Percentiles rank a stretch among this genome's conserved stretches.
These are phyloP conservation scores for Netelia inedita DNA, from an alignment of 2,888 invertebrate species.

Conservation along the genomic window DNA sequence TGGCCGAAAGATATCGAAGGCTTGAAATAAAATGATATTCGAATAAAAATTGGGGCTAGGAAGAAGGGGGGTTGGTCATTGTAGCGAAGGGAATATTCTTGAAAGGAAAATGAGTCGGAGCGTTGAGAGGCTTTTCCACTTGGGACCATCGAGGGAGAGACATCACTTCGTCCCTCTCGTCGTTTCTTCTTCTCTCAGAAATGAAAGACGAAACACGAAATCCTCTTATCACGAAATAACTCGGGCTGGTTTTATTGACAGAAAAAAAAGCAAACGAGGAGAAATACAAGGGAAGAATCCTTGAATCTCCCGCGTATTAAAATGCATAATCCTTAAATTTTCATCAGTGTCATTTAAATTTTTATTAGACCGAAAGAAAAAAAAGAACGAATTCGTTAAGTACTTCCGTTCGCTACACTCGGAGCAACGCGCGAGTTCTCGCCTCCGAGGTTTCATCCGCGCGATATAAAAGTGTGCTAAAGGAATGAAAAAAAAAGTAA, in stretches of 20 bases:
- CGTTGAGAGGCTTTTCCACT: slow-evolving; percentile 31
- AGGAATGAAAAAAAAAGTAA: slow-evolving; percentile 16
- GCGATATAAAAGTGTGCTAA: slow-evolving; percentile 25
- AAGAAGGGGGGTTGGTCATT: neutral
- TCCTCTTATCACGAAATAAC: slow-evolving; percentile 46
- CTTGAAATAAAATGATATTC: neutral
- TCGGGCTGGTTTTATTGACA: slow-evolving; percentile 24
- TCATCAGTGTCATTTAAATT: slow-evolving; percentile 28
- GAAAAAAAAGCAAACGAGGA: neutral
- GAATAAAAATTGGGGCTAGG: neutral
- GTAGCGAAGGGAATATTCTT: slow-evolving; percentile 30
- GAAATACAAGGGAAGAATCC: neutral
- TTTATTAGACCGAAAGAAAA: slow-evolving; percentile 42
- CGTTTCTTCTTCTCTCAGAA: slow-evolving; percentile 31
- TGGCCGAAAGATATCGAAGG: neutral
- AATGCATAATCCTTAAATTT: slow-evolving; percentile 22
- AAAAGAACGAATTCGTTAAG: slow-evolving; percentile 26
- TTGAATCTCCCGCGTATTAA: slow-evolving; percentile 1
- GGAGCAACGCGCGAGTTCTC: slow-evolving; percentile 14
- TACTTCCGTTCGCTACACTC: slow-evolving; percentile 11
- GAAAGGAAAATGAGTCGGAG: slow-evolving; percentile 40
- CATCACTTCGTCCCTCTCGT: slow-evolving; percentile 12
- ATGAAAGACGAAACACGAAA: slow-evolving; percentile 42
- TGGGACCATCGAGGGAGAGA: slow-evolving; percentile 17
- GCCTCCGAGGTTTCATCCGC: slow-evolving; percentile 7